These are phyloP conservation scores for Chelonia mydas DNA, from an alignment of 2,797 vertebrate species.

Conservation along the genomic window DNA sequence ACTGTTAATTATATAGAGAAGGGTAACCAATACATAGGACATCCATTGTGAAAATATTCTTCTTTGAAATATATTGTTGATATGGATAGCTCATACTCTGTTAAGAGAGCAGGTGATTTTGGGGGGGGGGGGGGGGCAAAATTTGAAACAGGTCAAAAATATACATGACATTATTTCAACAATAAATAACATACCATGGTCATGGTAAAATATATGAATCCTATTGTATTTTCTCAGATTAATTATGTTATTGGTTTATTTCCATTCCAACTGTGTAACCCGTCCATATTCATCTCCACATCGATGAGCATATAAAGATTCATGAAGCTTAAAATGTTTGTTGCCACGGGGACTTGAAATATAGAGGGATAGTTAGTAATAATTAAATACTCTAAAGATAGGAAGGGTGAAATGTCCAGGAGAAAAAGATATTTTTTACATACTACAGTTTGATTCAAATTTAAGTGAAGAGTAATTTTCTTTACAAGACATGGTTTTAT, in stretches of 20 bases:
- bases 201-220: not conserved
- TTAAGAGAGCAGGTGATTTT: not conserved
- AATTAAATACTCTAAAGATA: not conserved
- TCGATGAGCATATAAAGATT: not conserved
- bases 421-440: not conserved
- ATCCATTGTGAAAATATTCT: not conserved
- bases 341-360: not conserved
- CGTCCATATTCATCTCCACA: not conserved
- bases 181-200: not conserved
- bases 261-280: not conserved
- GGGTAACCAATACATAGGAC: not conserved
- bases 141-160: slow-evolving; percentile 4
- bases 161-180: not conserved
- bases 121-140: not conserved
- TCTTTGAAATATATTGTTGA: not conserved
- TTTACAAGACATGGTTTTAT: not conserved
- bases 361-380: not conserved
- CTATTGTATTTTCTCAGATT: not conserved
- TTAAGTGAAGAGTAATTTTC: not conserved
- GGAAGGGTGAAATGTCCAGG: not conserved
- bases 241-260: not conserved
- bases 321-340: not conserved
- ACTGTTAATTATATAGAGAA: not conserved
- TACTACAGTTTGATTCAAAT: not conserved
- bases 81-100: not conserved